A percentile compares a stretch with the other conserved stretches of the same genome.
Conservation (phyloP, 1,140 invertebrate species). For the Tribolium madens region DNA sequence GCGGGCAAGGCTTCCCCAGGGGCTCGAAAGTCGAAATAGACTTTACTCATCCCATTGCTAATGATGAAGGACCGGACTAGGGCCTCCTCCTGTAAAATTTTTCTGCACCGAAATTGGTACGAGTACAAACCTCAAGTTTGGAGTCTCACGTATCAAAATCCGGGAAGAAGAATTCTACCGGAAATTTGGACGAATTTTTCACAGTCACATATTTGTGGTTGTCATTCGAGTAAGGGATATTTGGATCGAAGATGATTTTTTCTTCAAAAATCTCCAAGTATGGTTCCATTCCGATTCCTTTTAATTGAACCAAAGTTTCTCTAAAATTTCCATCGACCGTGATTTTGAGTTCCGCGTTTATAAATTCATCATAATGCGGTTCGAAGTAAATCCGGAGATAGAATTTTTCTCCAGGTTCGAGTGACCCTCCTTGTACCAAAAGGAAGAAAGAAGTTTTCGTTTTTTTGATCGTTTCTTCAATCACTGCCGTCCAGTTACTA, state of each 20-base stretch:
- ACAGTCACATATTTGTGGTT: conserved; percentile 61
- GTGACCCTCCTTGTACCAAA: conserved; percentile 54
- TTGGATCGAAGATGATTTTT: conserved; percentile 61
- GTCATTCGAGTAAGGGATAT: conserved; percentile 61
- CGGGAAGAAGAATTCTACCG: conserved; percentile 66
- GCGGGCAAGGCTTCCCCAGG: conserved; percentile 52
- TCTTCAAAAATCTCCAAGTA: conserved; percentile 61
- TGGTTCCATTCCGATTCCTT: conserved; percentile 63
- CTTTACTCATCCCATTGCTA: conserved; percentile 51
- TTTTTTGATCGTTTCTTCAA: conserved; percentile 48
- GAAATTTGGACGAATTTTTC: conserved; percentile 62
- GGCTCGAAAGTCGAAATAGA: conserved; percentile 54
- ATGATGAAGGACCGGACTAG: conserved; percentile 50
- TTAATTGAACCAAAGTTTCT: conserved; percentile 56
- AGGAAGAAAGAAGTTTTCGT: conserved; percentile 50
- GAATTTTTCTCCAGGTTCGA: conserved; percentile 46
- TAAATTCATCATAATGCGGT: conserved; percentile 52
- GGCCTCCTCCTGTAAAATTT: conserved; percentile 50
- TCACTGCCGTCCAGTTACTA: conserved; percentile 62
- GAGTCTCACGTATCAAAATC: conserved; percentile 65
- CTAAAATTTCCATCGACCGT: conserved; percentile 59
- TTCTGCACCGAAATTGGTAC: neutral
- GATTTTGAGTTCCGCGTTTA: conserved; percentile 60
- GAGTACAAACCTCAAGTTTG: neutral
- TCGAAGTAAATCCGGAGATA: conserved; percentile 57